Evolutionary conservation across 2,113 vertebrate genomes (phyloP).

Genomic region (Columbina picui): DNA sequence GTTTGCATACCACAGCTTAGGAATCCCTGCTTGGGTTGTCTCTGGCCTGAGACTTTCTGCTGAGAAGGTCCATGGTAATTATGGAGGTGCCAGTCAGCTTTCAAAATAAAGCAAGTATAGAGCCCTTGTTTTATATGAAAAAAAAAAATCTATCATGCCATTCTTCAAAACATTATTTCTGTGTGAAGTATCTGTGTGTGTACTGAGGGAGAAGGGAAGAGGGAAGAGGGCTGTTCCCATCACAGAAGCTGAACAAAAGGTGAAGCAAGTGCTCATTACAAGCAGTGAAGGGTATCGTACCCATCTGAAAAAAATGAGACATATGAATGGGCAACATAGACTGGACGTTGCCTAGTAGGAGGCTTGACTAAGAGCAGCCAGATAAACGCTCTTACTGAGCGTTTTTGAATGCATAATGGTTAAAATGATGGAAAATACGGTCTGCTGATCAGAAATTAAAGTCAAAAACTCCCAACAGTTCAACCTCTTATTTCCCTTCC

Average conservation of each 20-base stretch:
- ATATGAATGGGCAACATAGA: rapidly evolving
- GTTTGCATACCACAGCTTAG: background rate
- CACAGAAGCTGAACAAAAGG: background rate
- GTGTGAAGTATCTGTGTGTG: rapidly evolving
- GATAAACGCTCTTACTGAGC: rapidly evolving
- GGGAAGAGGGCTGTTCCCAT: background rate
- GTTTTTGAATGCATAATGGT: background rate
- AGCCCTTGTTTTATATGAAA: background rate
- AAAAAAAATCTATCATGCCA: rapidly evolving
- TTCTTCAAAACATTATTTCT: background rate
- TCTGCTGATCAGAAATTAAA: background rate
- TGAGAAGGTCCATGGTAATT: background rate
- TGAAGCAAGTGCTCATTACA: background rate
- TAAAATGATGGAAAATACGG: background rate
- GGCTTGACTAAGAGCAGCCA: background rate
- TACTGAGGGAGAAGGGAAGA: background rate
- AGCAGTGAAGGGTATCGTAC: background rate
- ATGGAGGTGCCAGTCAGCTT: background rate
- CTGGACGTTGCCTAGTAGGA: background rate
- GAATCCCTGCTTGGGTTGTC: background rate
- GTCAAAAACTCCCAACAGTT: background rate
- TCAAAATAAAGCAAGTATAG: background rate
- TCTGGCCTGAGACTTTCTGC: background rate
- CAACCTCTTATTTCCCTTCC: background rate
- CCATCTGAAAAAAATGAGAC: background rate